Evolutionary conservation across 2,888 invertebrate species (phyloP).

Genomic region (Iphiclides podalirius): DNA sequence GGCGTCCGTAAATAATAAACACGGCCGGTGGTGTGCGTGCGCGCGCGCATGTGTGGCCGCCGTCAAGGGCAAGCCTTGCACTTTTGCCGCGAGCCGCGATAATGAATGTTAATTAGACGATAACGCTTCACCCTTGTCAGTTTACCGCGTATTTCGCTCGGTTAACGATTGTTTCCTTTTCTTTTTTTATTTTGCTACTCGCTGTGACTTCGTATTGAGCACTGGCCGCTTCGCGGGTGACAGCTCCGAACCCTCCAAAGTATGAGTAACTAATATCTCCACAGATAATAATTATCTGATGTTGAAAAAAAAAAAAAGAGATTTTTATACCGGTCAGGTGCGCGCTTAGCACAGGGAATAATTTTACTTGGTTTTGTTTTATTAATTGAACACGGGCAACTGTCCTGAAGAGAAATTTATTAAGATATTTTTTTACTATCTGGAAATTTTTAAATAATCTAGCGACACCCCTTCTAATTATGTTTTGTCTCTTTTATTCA

Average conservation of each 20-base stretch:
- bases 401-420: no score
- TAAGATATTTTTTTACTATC: no score
- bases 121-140: conserved; percentile 37
- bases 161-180: conserved; percentile 4
- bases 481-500: no score
- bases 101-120: conserved; percentile 48
- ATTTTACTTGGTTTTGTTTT: not conserved
- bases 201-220: not conserved
- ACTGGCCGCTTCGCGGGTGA: not conserved
- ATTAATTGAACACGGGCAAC: no score
- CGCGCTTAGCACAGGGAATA: not conserved
- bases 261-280: not conserved
- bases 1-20: conserved; percentile 31
- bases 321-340: not conserved
- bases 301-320: not conserved
- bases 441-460: no score
- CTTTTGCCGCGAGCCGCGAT: conserved; percentile 39
- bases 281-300: not conserved
- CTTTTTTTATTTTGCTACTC: conserved; percentile 8
- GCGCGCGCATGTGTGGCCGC: conserved; percentile 24
- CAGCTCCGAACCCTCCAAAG: not conserved
- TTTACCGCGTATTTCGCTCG: conserved; percentile 18
- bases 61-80: conserved; percentile 48
- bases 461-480: no score
- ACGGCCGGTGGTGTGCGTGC: conserved; percentile 17